phyloP scores from a whole-genome alignment of 1,140 invertebrate species.

The Hypsibius dujardini region DNA sequence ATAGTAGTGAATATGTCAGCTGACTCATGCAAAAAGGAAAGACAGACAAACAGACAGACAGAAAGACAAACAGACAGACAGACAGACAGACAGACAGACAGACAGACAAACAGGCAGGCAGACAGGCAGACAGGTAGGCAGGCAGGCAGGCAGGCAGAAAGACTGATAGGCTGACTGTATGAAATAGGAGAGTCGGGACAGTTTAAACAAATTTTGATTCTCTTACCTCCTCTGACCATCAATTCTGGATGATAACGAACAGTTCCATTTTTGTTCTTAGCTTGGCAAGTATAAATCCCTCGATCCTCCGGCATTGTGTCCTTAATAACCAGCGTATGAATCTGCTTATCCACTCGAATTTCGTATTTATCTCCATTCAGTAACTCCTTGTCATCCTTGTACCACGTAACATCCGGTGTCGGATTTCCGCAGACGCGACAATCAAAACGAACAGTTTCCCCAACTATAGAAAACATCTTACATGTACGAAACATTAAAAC shows the following conservation, averaged over 20 bases:
- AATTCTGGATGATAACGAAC: constrained; percentile 15
- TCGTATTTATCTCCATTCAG: constrained; percentile 26
- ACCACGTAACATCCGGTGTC: constrained; percentile 72
- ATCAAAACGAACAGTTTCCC: constrained; percentile 60
- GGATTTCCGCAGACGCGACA: constrained; percentile 72
- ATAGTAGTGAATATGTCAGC: too few species aligned
- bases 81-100: too few species aligned
- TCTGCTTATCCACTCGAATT: constrained; percentile 27
- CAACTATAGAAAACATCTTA: not conserved
- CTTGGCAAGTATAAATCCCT: constrained; percentile 20
- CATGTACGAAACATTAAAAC: not conserved
- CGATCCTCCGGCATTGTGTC: constrained; percentile 23
- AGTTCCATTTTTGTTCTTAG: constrained; percentile 7
- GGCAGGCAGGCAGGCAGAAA: too few species aligned
- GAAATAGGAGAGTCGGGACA: too few species aligned
- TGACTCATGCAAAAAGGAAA: too few species aligned
- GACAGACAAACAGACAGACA: too few species aligned
- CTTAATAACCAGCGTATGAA: constrained; percentile 29
- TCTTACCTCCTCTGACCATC: constrained; percentile 2
- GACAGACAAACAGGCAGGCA: too few species aligned
- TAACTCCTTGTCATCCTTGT: constrained; percentile 33
- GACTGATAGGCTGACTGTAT: too few species aligned
- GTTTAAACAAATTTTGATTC: not conserved
- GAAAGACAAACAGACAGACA: too few species aligned
- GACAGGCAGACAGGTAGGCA: too few species aligned